A percentile compares a stretch with the other conserved stretches of the same genome.
These are phyloP conservation scores for Allacma fusca DNA, from an alignment of 2,888 invertebrate species.

Conservation along the genomic window DNA sequence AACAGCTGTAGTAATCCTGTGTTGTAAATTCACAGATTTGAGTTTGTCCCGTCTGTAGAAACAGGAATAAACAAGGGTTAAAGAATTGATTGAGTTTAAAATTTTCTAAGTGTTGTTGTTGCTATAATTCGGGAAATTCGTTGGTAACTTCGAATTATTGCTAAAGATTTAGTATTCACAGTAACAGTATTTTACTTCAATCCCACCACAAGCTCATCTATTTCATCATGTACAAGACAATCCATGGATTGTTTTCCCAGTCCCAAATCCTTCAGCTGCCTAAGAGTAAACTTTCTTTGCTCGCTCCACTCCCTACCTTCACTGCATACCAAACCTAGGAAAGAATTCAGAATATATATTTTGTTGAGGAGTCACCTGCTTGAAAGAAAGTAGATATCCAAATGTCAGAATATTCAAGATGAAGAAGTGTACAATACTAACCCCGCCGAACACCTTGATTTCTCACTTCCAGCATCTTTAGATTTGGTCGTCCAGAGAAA, in stretches of 20 bases:
- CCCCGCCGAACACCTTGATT: conserved; percentile 57
- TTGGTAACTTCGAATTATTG: no score
- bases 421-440: conserved; percentile 12
- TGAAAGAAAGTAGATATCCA: no score
- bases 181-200: conserved; percentile 48
- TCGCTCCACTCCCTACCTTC: conserved; percentile 58
- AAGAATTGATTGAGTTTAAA: background rate
- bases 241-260: conserved; percentile 59
- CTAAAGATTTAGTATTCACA: no score
- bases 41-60: conserved; percentile 49
- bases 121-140: background rate
- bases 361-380: background rate
- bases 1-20: conserved; percentile 57
- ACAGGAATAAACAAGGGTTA: no score
- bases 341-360: background rate
- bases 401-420: background rate
- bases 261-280: conserved; percentile 58
- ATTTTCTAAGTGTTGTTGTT: no score
- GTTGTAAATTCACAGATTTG: conserved; percentile 51
- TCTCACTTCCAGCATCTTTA: conserved; percentile 60
- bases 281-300: conserved; percentile 58
- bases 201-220: conserved; percentile 53
- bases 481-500: conserved; percentile 57
- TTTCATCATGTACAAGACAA: conserved; percentile 54
- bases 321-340: conserved; percentile 59